Evolutionary conservation across 2,797 vertebrate species (phyloP), one percentile per base, ranked within the genome.

Genomic region (Mareca strepera): DNA sequence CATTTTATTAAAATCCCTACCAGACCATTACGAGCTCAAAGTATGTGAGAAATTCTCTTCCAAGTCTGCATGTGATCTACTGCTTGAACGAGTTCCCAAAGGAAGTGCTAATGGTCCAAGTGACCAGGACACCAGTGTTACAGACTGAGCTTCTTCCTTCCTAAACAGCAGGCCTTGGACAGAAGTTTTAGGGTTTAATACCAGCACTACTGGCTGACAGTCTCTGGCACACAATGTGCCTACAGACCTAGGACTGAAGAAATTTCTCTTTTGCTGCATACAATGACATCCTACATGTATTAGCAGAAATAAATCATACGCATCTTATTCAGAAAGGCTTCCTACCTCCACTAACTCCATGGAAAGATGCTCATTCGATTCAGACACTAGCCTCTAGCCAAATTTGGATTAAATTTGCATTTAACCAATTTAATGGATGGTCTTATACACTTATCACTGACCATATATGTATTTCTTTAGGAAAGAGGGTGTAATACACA

Each of bases 31-130:
- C 76, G 21, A 78, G 52, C 68, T 91, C 26, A 20, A 93, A 92
- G 69, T 90, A 86, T 82, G 74, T 74, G 73, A 94, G 67, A 88
- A 93, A 84, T 86, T 82, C 29, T 39, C 33, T 91, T 92, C 67
- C 56, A 94, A 94, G 84, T n/a, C 25, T 91, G 37, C 59, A 63
- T 82, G 67, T 86, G 35, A 93, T 73, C 70, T 79, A 20, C n/a
- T 26, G 4, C 44, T 94, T 92, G 80, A 91, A 88, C 7, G 81
- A 56, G 50, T 76, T 90, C 66, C 73, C 52, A 79, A 83, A 92
- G 41, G 69, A 72, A 59, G 28, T 72, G 17, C 16, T 88, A 12
- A 25, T 75, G 62, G 62, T 75, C 79, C 82, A 92, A 90, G 63
- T 76, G 74, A 92, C 63, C 59, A 91, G 80, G 82, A 90, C 15